phyloP scores from a whole-genome alignment of 2,113 vertebrate genomes.

The Oreochromis spilurus region DNA sequence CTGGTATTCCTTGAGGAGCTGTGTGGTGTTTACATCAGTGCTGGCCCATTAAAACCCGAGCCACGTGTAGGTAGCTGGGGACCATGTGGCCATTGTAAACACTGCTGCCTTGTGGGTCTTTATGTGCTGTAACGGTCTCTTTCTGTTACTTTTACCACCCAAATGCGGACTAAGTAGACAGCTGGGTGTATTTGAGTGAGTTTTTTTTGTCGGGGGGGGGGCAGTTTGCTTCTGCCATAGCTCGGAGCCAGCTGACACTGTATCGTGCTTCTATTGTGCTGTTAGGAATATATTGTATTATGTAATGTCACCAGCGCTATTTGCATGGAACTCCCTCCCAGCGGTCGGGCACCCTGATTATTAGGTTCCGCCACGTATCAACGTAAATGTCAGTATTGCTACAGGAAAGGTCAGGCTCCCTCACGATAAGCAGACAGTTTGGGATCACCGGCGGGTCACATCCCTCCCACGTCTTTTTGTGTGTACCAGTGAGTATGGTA shows the following conservation, averaged over 20 bases:
- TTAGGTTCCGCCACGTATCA: neutral
- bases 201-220: neutral
- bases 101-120: slow-evolving; percentile 18
- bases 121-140: neutral
- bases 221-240: neutral
- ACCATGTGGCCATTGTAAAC: slow-evolving; percentile 65
- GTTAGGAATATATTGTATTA: neutral
- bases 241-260: neutral
- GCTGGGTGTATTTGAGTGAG: neutral
- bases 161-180: neutral
- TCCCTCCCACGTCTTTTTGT: neutral
- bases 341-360: neutral
- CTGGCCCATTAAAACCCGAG: neutral
- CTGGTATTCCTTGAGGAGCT: neutral
- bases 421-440: neutral
- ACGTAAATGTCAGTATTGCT: slow-evolving; percentile 21
- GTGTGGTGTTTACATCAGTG: slow-evolving; percentile 41
- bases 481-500: neutral
- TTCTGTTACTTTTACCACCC: neutral
- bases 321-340: neutral
- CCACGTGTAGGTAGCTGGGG: slow-evolving; percentile 54
- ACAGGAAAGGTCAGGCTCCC: slow-evolving; percentile 14
- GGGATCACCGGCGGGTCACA: neutral
- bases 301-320: neutral
- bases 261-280: slow-evolving; percentile 6